phyloP scores from a whole-genome alignment of 2,113 vertebrate genomes.

The Donacobius atricapilla region DNA sequence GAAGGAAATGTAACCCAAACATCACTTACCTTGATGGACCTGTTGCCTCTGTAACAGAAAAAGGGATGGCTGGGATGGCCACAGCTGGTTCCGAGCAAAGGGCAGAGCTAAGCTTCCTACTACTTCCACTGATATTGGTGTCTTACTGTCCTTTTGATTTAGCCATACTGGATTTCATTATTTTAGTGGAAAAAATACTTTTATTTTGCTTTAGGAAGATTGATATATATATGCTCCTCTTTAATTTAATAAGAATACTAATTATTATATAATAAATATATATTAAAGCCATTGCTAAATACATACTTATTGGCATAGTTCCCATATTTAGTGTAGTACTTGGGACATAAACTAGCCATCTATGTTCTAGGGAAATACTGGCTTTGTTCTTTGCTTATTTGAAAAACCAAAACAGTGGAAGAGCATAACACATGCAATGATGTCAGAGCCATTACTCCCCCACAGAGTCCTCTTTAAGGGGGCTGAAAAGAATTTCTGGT shows the following conservation, averaged over 20 bases:
- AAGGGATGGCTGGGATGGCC: not conserved
- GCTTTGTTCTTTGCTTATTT: not conserved
- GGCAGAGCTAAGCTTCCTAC: not conserved
- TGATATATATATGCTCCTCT: not conserved
- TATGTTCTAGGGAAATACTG: not conserved
- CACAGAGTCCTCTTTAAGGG: not conserved
- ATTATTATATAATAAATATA: not conserved
- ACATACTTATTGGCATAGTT: not conserved
- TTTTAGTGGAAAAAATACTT: not conserved
- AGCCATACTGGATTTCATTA: not conserved
- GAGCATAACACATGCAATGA: not conserved
- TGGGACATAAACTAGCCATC: not conserved
- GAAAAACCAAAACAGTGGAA: not conserved
- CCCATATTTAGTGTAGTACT: not conserved
- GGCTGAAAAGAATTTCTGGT: not conserved
- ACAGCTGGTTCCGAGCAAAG: not conserved
- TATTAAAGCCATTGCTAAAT: not conserved
- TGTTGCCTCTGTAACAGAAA: not conserved
- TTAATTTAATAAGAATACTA: not conserved
- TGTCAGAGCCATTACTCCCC: not conserved
- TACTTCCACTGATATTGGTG: not conserved
- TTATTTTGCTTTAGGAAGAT: not conserved
- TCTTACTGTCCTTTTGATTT: not conserved
- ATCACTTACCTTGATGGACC: not conserved
- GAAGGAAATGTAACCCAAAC: not conserved